phyloP scores from a whole-genome alignment of 1,140 invertebrate species.

The Pemphigus obesinymphae region DNA sequence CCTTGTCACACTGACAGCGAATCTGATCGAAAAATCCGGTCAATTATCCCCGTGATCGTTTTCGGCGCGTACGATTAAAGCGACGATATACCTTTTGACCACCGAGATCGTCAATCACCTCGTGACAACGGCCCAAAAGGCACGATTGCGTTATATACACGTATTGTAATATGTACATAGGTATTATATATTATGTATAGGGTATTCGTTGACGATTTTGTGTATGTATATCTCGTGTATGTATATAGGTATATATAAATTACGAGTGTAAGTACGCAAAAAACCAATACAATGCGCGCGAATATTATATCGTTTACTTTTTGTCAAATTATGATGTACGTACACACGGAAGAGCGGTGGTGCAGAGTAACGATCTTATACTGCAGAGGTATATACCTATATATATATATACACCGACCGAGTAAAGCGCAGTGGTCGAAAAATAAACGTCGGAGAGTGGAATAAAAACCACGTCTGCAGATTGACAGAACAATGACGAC shows the following conservation, averaged over 20 bases:
- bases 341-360: background rate
- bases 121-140: background rate
- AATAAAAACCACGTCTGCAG: slow-evolving; percentile 25
- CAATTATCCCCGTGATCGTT: slow-evolving; percentile 39
- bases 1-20: slow-evolving; percentile 40
- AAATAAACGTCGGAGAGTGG: background rate
- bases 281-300: background rate
- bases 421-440: background rate
- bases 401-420: too few relatives aligned
- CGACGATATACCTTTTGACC: slow-evolving; percentile 15
- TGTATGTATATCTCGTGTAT: too few relatives aligned
- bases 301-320: background rate
- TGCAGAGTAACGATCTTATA: background rate
- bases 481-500: slow-evolving; percentile 35
- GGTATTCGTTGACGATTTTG: too few relatives aligned
- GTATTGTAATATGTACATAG: too few relatives aligned
- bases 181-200: too few relatives aligned
- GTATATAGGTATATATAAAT: background rate
- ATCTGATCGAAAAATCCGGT: slow-evolving; percentile 40
- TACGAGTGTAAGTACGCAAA: too few relatives aligned
- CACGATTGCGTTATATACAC: background rate
- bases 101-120: slow-evolving; percentile 37
- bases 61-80: background rate
- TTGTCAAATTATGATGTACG: slow-evolving; percentile 11
- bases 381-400: too few relatives aligned